Conservation (phyloP, 2,113 vertebrate genomes). For the Fukomys damarensis region DNA sequence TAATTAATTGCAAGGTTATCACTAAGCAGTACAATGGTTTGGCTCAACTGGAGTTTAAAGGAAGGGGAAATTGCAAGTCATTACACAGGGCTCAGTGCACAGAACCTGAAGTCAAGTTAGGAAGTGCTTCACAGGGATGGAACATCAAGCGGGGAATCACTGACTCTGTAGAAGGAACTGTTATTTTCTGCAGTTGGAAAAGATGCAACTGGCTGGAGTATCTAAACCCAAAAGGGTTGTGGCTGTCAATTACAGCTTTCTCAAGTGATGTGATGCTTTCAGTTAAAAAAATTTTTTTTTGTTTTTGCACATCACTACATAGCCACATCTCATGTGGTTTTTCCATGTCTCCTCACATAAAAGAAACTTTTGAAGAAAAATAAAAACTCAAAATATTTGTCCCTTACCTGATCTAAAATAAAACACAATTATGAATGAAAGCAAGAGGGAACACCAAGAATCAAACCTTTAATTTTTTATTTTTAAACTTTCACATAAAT, state of each 20-base stretch:
- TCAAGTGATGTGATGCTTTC: background rate
- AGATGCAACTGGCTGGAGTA: background rate
- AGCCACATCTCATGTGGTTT: background rate
- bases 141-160: background rate
- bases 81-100: background rate
- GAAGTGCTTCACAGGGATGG: background rate
- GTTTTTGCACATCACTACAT: background rate
- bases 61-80: background rate
- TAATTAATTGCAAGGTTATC: constrained; percentile 22
- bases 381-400: constrained; percentile 29
- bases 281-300: background rate
- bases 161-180: background rate
- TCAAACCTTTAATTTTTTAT: constrained; percentile 49
- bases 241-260: background rate
- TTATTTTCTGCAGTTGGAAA: background rate
- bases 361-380: constrained; percentile 39
- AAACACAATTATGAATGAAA: background rate
- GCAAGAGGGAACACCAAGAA: background rate
- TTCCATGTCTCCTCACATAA: constrained; percentile 31
- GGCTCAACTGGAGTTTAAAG: background rate
- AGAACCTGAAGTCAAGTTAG: background rate
- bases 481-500: constrained; percentile 50
- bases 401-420: constrained; percentile 30
- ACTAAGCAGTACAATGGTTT: background rate
- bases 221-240: background rate